A percentile compares a stretch with the other conserved stretches of the same genome.
phyloP scores from a whole-genome alignment of 2,888 invertebrate genomes.

The Drosophila subsilvestris region DNA sequence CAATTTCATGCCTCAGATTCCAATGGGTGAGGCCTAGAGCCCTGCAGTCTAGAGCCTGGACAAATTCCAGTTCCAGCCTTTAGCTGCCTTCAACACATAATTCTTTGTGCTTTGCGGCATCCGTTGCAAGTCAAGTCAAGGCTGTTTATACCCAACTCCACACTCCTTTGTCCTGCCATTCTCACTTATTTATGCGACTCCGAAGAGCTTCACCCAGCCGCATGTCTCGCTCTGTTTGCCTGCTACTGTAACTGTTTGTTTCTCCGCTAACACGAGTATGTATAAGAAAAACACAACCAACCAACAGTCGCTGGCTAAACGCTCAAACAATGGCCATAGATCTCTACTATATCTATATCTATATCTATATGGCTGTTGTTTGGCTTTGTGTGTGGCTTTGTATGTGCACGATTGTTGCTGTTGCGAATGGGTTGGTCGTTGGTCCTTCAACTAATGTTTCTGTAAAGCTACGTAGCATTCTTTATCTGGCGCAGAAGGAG shows the following conservation, averaged over 20 bases:
- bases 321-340: constrained; percentile 45
- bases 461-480: constrained; percentile 35
- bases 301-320: constrained; percentile 34
- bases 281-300: constrained; percentile 28
- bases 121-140: constrained; percentile 51
- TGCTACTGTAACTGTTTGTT: constrained; percentile 17
- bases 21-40: constrained; percentile 16
- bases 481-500: constrained; percentile 54
- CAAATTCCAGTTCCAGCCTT: constrained; percentile 23
- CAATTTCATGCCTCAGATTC: constrained; percentile 56
- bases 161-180: constrained; percentile 41
- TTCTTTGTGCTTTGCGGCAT: constrained; percentile 19
- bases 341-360: constrained; percentile 2
- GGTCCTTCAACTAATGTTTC: constrained; percentile 52
- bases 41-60: constrained; percentile 8
- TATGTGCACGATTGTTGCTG: constrained; percentile 17
- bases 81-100: constrained; percentile 21
- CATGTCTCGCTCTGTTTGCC: background rate
- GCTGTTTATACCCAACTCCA: constrained; percentile 48
- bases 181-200: constrained; percentile 66
- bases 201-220: constrained; percentile 11
- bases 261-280: constrained; percentile 21
- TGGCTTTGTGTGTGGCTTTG: constrained; percentile 10
- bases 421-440: constrained; percentile 35
- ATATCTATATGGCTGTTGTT: constrained; percentile 5